Evolutionary conservation across 2,888 invertebrate species (phyloP), one percentile per base, ranked within the genome.

Genomic region (Polydrusus cervinus): DNA sequence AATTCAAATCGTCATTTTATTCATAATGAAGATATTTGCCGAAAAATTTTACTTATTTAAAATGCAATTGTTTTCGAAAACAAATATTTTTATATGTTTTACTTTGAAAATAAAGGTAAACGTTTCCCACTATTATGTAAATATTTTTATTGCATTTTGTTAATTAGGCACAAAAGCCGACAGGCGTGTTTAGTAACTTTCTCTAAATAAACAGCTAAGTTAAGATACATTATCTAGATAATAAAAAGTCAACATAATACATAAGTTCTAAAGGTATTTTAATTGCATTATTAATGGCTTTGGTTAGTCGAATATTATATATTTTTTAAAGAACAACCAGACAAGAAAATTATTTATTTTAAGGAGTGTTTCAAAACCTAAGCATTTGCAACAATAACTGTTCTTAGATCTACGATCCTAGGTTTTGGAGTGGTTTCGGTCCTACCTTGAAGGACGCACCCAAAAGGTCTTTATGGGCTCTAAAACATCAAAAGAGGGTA

Each of bases 131-230:
- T 55, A 60, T 38, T 60, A 60, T 60, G 57, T 60, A 60, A 60
- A 60, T 60, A 38, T 60, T 60, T 60, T 60, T 60, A 60, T 38
- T 38, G 38, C 38, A 16, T 38, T n/a, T 18, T 16, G 18, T 34
- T 60, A 60, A 60, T 60, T 60, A 60, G 57, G 38, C 57, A 60
- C 57, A 34, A 60, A 60, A 60, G 57, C 57, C 57, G 57, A 60
- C 57, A 60, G 18, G 57, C 57, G 38, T 60, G 57, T 60, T 60
- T 60, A 60, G 57, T 60, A 60, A 60, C 57, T 60, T 60, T 60
- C 57, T 60, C 38, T 60, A 60, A 60, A 60, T 60, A 60, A 60
- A 60, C 38, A 60, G 38, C 30, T 16, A 60, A 60, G 55, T 55
- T 34, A n/a, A 55, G 57, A 60, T 60, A 60, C 18, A 38, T 16